These are phyloP conservation scores for Psettodes erumei DNA, from an alignment of 2,113 vertebrate genomes.

Conservation along the genomic window DNA sequence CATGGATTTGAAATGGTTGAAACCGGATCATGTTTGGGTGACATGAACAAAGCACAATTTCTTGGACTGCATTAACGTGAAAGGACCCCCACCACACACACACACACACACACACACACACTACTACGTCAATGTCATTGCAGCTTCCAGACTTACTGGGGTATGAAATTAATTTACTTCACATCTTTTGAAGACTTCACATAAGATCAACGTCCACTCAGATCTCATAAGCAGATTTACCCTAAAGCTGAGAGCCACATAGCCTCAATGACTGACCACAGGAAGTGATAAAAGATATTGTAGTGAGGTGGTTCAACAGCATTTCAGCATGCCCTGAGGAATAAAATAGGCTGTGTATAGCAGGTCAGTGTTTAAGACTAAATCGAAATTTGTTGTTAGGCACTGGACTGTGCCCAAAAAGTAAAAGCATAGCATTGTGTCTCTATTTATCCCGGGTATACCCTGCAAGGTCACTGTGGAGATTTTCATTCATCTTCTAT, in stretches of 20 bases:
- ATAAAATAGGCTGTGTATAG: conserved; percentile 9
- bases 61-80: conserved; percentile 29
- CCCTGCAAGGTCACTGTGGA: conserved; percentile 11
- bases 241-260: conserved; percentile 48
- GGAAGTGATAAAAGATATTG: conserved; percentile 50
- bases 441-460: neutral
- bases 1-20: conserved; percentile 37
- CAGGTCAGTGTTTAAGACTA: conserved; percentile 48
- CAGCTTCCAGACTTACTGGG: conserved; percentile 53
- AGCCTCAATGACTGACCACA: conserved; percentile 58
- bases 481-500: conserved; percentile 30
- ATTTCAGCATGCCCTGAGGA: conserved; percentile 25
- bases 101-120: no score
- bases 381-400: conserved; percentile 33
- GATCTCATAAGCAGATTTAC: conserved; percentile 55
- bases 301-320: conserved; percentile 24
- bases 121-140: conserved; percentile 49
- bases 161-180: conserved; percentile 74
- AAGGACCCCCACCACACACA: conserved; percentile 23
- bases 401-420: conserved; percentile 19
- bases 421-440: conserved; percentile 17
- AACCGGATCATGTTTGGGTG: conserved; percentile 5
- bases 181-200: conserved; percentile 71
- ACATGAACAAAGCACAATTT: conserved; percentile 20
- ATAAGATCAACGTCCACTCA: conserved; percentile 51